A percentile compares a stretch with the other conserved stretches of the same genome.
These are phyloP conservation scores for Dermochelys coriacea DNA, from an alignment of 2,797 vertebrate species.

Conservation along the genomic window DNA sequence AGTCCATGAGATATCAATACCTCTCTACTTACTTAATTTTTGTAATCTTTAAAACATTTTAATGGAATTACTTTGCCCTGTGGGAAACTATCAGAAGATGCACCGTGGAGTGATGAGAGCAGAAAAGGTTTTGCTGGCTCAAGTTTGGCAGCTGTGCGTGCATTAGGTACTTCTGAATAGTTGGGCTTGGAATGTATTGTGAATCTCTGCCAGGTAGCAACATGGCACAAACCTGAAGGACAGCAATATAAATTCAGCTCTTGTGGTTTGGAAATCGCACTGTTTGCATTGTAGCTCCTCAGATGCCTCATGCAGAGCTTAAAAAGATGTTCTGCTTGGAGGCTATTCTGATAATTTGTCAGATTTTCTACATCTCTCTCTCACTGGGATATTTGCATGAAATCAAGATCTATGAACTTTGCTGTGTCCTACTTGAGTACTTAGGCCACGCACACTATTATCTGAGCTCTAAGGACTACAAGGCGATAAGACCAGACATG, in stretches of 20 bases:
- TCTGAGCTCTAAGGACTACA: not conserved
- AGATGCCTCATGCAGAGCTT: not conserved
- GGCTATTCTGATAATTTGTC: not conserved
- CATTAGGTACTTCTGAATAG: not conserved
- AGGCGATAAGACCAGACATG: not conserved
- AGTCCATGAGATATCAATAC: not conserved
- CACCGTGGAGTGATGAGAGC: not conserved
- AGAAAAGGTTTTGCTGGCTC: not conserved
- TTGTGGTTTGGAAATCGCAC: not conserved
- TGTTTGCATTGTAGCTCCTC: not conserved
- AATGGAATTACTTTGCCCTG: not conserved
- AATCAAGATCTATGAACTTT: not conserved
- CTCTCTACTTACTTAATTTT: not conserved
- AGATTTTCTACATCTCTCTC: not conserved
- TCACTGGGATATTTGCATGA: not conserved
- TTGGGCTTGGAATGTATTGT: not conserved
- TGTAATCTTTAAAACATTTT: not conserved
- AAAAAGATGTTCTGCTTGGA: not conserved
- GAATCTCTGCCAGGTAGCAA: not conserved
- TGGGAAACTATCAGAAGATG: not conserved
- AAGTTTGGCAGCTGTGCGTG: not conserved
- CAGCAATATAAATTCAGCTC: not conserved
- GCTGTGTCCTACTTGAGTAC: not conserved
- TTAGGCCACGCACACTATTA: rapidly evolving
- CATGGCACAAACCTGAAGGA: not conserved